phyloP scores from a whole-genome alignment of 2,888 invertebrate genomes.

The Hyles lineata region DNA sequence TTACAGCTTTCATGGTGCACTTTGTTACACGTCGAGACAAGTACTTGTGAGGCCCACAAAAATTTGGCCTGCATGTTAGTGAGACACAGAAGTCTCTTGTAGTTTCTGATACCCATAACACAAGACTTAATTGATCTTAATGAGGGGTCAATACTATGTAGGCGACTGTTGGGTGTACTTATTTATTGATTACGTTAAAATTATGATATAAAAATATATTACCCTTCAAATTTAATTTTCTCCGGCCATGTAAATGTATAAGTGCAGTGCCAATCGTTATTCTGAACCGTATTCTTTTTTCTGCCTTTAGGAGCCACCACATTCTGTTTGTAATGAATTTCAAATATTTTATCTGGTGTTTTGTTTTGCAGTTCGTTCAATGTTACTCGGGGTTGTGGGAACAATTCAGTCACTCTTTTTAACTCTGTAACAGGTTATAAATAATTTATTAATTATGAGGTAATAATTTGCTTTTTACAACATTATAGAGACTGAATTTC shows the following conservation, averaged over 20 bases:
- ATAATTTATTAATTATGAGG: neutral
- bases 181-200: no score
- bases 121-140: no score
- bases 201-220: slow-evolving; percentile 22
- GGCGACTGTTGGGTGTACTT: no score
- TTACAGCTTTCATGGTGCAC: no score
- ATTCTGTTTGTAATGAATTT: slow-evolving; percentile 66
- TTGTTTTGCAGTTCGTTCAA: slow-evolving; percentile 76
- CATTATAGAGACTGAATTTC: no score
- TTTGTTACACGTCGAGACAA: no score
- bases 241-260: slow-evolving; percentile 86
- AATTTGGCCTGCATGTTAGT: no score
- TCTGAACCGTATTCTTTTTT: slow-evolving; percentile 57
- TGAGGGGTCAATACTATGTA: no score
- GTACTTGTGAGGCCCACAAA: no score
- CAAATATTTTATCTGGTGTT: slow-evolving; percentile 74
- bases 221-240: slow-evolving; percentile 80
- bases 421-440: slow-evolving; percentile 49
- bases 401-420: slow-evolving; percentile 64
- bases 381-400: slow-evolving; percentile 77
- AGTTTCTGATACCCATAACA: no score
- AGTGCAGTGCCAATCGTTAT: slow-evolving; percentile 80
- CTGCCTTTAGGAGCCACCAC: slow-evolving; percentile 56
- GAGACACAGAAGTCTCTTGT: no score
- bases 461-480: neutral